phyloP scores from a whole-genome alignment of 2,797 vertebrate species.

The Podarcis siculus region DNA sequence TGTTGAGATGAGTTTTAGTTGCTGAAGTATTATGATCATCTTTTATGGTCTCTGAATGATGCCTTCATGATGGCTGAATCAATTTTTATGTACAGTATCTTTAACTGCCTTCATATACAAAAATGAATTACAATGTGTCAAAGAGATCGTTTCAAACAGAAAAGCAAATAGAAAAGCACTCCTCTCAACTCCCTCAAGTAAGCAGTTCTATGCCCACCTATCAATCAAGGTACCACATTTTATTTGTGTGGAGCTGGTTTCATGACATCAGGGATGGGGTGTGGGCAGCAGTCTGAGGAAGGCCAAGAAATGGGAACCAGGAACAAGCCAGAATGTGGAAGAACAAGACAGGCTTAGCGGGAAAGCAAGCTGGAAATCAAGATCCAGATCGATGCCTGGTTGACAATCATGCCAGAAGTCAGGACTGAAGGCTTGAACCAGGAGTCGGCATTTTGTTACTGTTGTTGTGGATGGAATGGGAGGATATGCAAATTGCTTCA shows the following conservation, averaged over 20 bases:
- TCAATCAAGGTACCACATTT: background rate
- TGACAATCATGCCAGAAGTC: no score
- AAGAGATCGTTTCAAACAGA: background rate
- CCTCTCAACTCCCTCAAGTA: background rate
- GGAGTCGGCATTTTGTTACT: no score
- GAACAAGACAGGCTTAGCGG: no score
- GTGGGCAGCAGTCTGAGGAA: background rate
- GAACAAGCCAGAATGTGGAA: background rate
- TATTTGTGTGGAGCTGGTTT: background rate
- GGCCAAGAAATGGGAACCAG: background rate
- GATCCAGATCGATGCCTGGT: no score
- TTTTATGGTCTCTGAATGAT: conserved; percentile 4
- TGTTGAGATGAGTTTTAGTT: background rate
- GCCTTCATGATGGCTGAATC: background rate
- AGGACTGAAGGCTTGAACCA: no score
- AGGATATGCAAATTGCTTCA: no score
- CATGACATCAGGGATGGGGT: background rate
- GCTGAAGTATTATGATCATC: background rate
- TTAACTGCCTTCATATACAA: background rate
- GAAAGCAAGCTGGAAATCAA: no score
- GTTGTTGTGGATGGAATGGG: no score
- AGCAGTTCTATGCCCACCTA: background rate
- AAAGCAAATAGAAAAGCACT: background rate
- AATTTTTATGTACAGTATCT: background rate
- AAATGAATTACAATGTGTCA: background rate